A percentile compares a stretch with the other conserved stretches of the same genome.
phyloP scores from a whole-genome alignment of 2,113 vertebrate species.

The Phyllostomus discolor region DNA sequence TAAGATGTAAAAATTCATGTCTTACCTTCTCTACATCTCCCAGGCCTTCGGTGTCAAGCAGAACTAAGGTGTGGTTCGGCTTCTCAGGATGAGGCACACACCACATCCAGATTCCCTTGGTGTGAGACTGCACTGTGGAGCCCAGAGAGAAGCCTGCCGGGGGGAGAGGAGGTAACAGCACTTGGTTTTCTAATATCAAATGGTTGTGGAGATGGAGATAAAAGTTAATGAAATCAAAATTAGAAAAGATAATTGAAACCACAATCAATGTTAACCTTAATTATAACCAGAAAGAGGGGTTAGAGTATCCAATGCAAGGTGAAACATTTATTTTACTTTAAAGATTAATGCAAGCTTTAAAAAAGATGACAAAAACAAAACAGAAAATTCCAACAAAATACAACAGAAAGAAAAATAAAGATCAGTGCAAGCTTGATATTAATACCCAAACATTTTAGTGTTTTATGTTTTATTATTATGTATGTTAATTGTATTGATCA shows the following conservation, averaged over 20 bases:
- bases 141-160: too few species aligned
- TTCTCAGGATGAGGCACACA: too few species aligned
- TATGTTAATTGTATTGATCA: neutral
- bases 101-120: too few species aligned
- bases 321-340: neutral
- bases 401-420: neutral
- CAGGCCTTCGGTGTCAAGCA: too few species aligned
- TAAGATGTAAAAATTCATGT: neutral
- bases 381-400: neutral
- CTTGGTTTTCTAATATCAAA: neutral
- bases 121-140: too few species aligned
- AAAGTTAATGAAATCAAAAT: neutral
- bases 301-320: neutral
- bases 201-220: neutral
- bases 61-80: too few species aligned
- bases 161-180: too few species aligned
- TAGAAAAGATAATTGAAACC: neutral
- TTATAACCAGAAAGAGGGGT: neutral
- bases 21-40: too few species aligned
- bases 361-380: neutral
- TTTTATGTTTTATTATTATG: neutral
- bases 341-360: neutral
- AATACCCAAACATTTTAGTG: neutral
- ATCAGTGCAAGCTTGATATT: neutral
- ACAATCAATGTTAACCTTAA: neutral